Evolutionary conservation across 2,888 invertebrate species (phyloP), one percentile per base, ranked within the genome.

Genomic region (Eremobia ochroleuca): DNA sequence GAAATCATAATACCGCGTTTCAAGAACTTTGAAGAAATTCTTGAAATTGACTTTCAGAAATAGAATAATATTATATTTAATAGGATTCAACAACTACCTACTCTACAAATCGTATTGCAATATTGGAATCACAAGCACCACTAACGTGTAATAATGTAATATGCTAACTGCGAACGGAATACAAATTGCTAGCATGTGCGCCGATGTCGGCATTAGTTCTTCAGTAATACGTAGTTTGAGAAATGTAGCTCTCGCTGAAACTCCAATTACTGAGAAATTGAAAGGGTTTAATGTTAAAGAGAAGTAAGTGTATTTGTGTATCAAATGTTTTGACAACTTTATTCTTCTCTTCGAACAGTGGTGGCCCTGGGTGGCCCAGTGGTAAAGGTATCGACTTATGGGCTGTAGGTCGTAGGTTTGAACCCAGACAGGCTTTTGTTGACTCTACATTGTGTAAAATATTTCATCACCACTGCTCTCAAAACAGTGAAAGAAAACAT

Each of bases 121-220:
- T 71, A 83, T 72, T 55, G 79, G 59, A 73, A 84, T 64, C 46
- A 71, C 66, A 70, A 74, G 46, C 62, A 67, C 73, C 59, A 61
- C 59, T 68, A 71, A 68, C 55, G 25, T 64, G 64, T 64, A 65
- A 40, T 79, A 73, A 52, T 64, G 15, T 77, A 69, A 83, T 83
- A 85, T 75, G 59, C 59, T 68, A 75, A 81, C 81, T 72, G 71
- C 28, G 31, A 68, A 37, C 37, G 40, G 69, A 81, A 82, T 81
- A 85, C 76, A 81, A 85, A 82, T 81, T 82, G 72, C 76, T 72
- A 72, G 61, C 85, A 76, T 85, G 72, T 72, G 81, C 55, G 34
- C 76, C 65, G 71, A 65, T 72, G 64, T 55, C 31, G 73, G 64
- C 59, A 65, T 81, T 73, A 61, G 55, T 64, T 76, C 72, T 69